These are phyloP conservation scores for Pocillopora grandis DNA, from an alignment of 92 coral and sea anemone species.

Conservation along the genomic window DNA sequence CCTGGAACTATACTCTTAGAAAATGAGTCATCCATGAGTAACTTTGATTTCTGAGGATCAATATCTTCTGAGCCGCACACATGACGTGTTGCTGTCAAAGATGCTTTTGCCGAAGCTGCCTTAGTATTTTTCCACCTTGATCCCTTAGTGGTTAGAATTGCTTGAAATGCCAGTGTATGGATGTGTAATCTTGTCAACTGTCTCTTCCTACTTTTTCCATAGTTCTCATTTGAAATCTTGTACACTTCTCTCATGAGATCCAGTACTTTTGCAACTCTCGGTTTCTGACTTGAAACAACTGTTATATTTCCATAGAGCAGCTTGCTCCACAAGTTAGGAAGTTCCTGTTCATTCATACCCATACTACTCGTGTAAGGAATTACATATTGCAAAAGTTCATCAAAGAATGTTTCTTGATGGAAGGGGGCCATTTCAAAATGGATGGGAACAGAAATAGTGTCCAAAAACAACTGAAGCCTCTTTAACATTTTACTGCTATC, in stretches of 20 bases:
- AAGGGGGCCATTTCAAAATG: conserved; percentile 98
- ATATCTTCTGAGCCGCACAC: conserved; percentile 85
- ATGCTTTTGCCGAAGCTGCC: conserved; percentile 85
- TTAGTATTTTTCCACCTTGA: conserved; percentile 77
- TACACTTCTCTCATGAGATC: conserved; percentile 88
- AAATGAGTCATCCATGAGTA: conserved; percentile 93
- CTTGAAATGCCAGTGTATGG: conserved; percentile 94
- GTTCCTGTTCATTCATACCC: conserved; percentile 97
- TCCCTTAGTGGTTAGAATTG: conserved; percentile 62
- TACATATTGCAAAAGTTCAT: conserved; percentile 71
- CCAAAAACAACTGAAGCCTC: conserved; percentile 61
- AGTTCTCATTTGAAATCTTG: conserved; percentile 51
- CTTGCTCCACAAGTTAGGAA: conserved; percentile 77
- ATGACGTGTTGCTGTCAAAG: conserved; percentile 84
- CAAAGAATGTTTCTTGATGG: conserved; percentile 79
- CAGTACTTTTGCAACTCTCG: conserved; percentile 82
- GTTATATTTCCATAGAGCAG: conserved; percentile 72
- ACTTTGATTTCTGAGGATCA: conserved; percentile 74
- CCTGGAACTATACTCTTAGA: conserved; percentile 71
- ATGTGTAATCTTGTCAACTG: conserved; percentile 74
- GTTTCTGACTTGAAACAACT: conserved; percentile 82
- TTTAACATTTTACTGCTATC: conserved; percentile 62
- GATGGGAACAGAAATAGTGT: conserved; percentile 55
- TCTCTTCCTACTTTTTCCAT: conserved; percentile 53
- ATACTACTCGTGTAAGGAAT: conserved; percentile 84